Conservation (phyloP, 2,797 vertebrate species). For the Centropyge bicolor region DNA sequence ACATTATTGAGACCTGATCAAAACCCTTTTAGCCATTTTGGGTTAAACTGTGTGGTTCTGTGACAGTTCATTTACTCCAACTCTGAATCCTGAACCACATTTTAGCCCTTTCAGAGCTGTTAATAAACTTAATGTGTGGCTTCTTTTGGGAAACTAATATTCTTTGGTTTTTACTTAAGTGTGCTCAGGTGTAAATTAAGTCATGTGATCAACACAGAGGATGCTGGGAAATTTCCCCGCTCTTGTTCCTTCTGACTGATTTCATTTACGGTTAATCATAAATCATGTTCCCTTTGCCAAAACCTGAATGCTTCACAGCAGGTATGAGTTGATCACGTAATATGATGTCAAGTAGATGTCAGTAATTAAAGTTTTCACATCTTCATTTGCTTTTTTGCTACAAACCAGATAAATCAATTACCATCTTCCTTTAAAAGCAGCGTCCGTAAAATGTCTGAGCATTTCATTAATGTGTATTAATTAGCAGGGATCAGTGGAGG, state of each 20-base stretch:
- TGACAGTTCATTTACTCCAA: neutral
- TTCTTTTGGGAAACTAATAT: neutral
- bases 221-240: neutral
- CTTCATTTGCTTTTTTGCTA: neutral
- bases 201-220: neutral
- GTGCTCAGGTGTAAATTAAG: neutral
- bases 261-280: neutral
- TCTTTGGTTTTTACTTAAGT: neutral
- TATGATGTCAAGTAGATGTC: slow-evolving; percentile 3
- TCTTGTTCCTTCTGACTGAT: neutral
- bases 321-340: neutral
- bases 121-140: neutral
- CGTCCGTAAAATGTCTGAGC: neutral
- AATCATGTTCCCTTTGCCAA: slow-evolving; percentile 2
- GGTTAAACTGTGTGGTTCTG: neutral
- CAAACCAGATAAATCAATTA: slow-evolving; percentile 8
- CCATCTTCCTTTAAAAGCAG: neutral
- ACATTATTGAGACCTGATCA: neutral
- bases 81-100: neutral
- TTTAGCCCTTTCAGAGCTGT: neutral
- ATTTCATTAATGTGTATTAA: neutral
- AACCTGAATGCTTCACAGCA: neutral
- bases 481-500: neutral
- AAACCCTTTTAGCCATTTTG: neutral
- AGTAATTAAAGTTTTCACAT: neutral